phyloP scores from a whole-genome alignment of 2,113 vertebrate species.

The Cephalopholis sonnerati region DNA sequence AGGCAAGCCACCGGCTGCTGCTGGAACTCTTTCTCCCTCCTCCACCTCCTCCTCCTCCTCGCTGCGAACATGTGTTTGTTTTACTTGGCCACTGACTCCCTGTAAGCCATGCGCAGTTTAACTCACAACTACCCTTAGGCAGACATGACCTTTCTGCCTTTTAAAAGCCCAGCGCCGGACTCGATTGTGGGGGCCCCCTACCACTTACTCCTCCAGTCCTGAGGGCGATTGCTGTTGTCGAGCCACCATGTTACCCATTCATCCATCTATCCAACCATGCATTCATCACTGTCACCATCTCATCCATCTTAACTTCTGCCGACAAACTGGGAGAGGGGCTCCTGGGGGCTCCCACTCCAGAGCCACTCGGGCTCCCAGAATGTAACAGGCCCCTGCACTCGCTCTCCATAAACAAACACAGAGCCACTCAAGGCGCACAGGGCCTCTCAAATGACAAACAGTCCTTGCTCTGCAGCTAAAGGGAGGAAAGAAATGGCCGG shows the following conservation, averaged over 20 bases:
- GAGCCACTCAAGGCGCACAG: slow-evolving; percentile 74
- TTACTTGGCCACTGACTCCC: slow-evolving; percentile 83
- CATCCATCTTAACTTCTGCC: slow-evolving; percentile 82
- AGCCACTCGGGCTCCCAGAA: slow-evolving; percentile 78
- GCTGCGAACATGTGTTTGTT: slow-evolving; percentile 84
- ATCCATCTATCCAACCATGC: slow-evolving; percentile 71
- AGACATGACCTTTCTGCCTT: slow-evolving; percentile 80
- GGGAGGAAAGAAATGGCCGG: slow-evolving; percentile 40
- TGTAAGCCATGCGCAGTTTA: slow-evolving; percentile 80
- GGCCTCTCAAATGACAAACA: slow-evolving; percentile 82
- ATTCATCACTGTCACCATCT: slow-evolving; percentile 81
- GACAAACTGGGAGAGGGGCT: slow-evolving; percentile 58
- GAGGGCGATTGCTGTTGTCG: slow-evolving; percentile 76
- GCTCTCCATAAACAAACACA: slow-evolving; percentile 85
- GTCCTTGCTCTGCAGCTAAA: slow-evolving; percentile 57
- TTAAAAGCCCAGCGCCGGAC: slow-evolving; percentile 60
- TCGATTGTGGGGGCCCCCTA: slow-evolving; percentile 34
- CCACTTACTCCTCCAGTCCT: slow-evolving; percentile 72
- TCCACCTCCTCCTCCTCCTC: slow-evolving; percentile 46
- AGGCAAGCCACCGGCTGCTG: slow-evolving; percentile 56
- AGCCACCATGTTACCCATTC: slow-evolving; percentile 82
- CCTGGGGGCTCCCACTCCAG: slow-evolving; percentile 54
- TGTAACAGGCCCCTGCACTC: slow-evolving; percentile 74
- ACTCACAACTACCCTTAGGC: slow-evolving; percentile 80
- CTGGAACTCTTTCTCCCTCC: slow-evolving; percentile 36